Evolutionary conservation across 2,888 invertebrate species (phyloP), one percentile per base, ranked within the genome.

Genomic region (Callyntrura sp.): DNA sequence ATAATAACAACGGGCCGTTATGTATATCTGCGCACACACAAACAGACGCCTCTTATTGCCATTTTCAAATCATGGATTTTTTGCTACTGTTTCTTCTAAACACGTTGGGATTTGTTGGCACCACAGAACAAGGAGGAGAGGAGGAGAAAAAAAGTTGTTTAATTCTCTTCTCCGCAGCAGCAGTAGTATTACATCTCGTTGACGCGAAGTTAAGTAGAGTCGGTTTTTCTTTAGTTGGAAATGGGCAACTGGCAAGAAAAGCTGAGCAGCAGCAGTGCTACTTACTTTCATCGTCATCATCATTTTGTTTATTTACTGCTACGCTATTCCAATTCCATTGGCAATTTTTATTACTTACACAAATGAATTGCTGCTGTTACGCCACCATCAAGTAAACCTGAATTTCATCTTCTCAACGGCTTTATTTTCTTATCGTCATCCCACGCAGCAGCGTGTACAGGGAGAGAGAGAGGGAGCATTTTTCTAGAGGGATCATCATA

Each of bases 401-500:
- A 51, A 60, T 78, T 62, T 11, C 62, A 62, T 62, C 8, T 62
- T 25, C 2, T 2, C 51, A 51, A 51, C 51, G 51, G 2, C 51
- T 51, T 12, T 14, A 14, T 78, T 78, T 51, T 48, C 25, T 48
- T 45, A 35, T 57, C 48, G 0, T 17, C 84, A 84, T 60, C 84
- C 84, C 84, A 84, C 84, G 84, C 84, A 55, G 43, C 25, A 70
- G 3, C 2, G 35, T 35, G 35, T 35, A 6, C 6, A 35, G 35
- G 2, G 35, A 4, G n/a, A n/a, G n/a, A n/a, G n/a, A n/a, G n/a
- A n/a, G n/a, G 6, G 35, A 35, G 35, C 35, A 35, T 35, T 35
- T 35, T 35, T 6, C 35, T 35, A 35, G 35, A 4, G 35, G 35
- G 35, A 35, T 35, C 35, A 35, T 35, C 35, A 35, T 35, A 2